Conservation (phyloP, 2,797 vertebrate species). For the Zenarchopterus dispar region DNA sequence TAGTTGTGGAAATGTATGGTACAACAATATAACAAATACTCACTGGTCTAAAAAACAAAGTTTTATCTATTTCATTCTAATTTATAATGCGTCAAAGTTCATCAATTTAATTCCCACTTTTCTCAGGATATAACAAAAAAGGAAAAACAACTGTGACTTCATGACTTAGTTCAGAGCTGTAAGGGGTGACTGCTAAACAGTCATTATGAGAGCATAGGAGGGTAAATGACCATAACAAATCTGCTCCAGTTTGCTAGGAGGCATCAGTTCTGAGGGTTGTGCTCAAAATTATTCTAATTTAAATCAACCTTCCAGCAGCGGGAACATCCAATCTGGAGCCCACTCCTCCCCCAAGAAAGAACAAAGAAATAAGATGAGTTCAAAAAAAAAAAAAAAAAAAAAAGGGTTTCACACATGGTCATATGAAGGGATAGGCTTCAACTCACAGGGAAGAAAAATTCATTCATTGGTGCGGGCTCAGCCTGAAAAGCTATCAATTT, state of each 20-base stretch:
- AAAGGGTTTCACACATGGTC: constrained; percentile 43
- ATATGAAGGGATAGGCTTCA: constrained; percentile 21
- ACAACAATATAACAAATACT: no score
- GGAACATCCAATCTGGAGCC: constrained; percentile 36
- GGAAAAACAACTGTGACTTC: constrained; percentile 31
- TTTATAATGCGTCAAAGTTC: neutral
- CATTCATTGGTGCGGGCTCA: no score
- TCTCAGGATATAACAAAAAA: constrained; percentile 18
- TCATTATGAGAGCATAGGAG: constrained; percentile 68
- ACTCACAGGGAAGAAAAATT: no score
- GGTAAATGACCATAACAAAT: constrained; percentile 77
- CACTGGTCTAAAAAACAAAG: no score
- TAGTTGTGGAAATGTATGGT: constrained; percentile 25
- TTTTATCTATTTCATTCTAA: no score
- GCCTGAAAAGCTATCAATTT: constrained; percentile 12
- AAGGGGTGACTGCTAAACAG: constrained; percentile 58
- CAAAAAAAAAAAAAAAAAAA: constrained; percentile 41
- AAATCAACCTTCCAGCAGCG: constrained; percentile 67
- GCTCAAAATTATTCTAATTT: constrained; percentile 71
- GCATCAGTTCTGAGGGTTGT: constrained; percentile 71
- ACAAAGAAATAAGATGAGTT: constrained; percentile 66
- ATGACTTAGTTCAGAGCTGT: constrained; percentile 39
- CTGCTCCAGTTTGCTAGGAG: constrained; percentile 74
- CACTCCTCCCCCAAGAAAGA: constrained; percentile 47
- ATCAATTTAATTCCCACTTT: constrained; percentile 24